Evolutionary conservation across 2,113 vertebrate genomes (phyloP).

Genomic region (Dasypus novemcinctus): DNA sequence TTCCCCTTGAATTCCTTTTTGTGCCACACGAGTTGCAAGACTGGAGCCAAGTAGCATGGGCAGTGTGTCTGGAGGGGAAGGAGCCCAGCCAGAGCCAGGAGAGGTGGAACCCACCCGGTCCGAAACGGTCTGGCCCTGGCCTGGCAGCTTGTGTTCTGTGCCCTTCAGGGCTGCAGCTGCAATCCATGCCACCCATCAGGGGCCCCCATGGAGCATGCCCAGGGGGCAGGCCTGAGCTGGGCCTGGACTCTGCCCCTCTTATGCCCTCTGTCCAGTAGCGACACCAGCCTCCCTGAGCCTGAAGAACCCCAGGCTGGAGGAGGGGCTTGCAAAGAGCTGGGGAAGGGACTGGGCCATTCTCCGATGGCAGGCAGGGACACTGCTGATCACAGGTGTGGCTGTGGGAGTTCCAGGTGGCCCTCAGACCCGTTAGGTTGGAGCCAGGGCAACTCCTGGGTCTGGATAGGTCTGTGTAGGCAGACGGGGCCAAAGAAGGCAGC

Average conservation of each 20-base stretch:
- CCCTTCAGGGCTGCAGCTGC: background rate
- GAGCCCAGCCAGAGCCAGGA: background rate
- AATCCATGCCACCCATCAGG: too few species aligned
- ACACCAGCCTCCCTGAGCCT: background rate
- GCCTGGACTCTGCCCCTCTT: background rate
- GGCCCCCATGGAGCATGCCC: too few species aligned
- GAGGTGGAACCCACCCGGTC: fast-evolving
- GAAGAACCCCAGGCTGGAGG: background rate
- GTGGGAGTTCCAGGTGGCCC: background rate
- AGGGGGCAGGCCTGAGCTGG: background rate
- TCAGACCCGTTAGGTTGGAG: background rate
- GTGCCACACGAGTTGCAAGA: background rate
- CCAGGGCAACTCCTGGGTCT: background rate
- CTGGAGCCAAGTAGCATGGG: background rate
- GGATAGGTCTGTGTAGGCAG: background rate
- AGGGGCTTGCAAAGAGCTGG: background rate
- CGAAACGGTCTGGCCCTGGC: background rate
- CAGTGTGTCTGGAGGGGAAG: background rate
- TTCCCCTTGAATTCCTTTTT: background rate
- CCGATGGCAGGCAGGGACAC: background rate
- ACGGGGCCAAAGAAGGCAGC: background rate
- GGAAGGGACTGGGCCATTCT: too few species aligned
- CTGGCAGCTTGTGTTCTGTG: background rate
- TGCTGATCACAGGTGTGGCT: background rate
- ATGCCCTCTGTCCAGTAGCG: too few species aligned